Evolutionary conservation across 2,113 vertebrate genomes (phyloP), one percentile per base, ranked within the genome.

Genomic region (Protobothrops mucrosquamatus): DNA sequence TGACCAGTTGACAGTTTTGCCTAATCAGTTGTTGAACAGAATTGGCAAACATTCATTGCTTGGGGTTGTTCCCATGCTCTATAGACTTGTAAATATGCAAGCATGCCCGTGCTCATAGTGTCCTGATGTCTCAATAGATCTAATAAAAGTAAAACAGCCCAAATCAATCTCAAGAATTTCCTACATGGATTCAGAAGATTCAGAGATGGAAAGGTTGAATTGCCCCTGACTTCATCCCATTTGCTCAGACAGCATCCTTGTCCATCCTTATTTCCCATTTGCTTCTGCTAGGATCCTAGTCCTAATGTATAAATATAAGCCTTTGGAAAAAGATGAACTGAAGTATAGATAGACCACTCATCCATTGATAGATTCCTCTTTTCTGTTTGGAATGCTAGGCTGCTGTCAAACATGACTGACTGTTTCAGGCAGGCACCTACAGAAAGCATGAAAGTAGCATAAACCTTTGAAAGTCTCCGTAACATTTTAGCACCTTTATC

Each of bases 401-500:
- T 95, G 89, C 46, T 93, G 89, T 92, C 92, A 88, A 59, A 3
- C 24, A 91, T 1, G 8, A 97, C 39, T 46, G 94, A 91, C 20
- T 59, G 64, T 4, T 34, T 95, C 92, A 94, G 90, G 92, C 0
- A 39, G 93, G 52, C 54, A 93, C 57, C 0, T 94, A 87, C 0
- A 94, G 86, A 94, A 96, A 56, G 54, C 22, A 92, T 1, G 2
- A 81, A 95, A 95, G 89, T 0, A 0, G 69, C 89, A 91, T 86
- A 74, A 93, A 95, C 90, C 93, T 93, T 89, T 92, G 85, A 96
- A 92, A 95, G 48, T 91, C 54, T 46, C 92, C 69, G 93, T 94
- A 96, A 95, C 94, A 96, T 91, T 97, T 94, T 1, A 29, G 91
- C 57, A 94, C n/a, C 95, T 94, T 89, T 93, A 92, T 96, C 85